Percentiles rank a stretch among this genome's conserved stretches.
Conservation (phyloP, 2,113 vertebrate species). For the Neogobius melanostomus region DNA sequence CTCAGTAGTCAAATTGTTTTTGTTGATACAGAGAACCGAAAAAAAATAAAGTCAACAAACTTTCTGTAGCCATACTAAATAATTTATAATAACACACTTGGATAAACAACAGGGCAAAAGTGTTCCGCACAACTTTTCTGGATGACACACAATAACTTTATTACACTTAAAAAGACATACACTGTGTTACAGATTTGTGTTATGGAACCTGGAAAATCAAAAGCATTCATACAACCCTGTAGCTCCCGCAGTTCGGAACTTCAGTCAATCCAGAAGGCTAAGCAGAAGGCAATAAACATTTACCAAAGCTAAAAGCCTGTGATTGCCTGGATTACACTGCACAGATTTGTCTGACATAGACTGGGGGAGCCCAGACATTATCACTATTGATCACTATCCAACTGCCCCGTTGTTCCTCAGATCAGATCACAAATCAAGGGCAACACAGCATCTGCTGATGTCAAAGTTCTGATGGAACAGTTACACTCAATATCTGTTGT, state of each 20-base stretch:
- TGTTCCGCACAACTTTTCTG: too few species aligned
- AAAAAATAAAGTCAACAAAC: conserved; percentile 37
- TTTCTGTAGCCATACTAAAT: neutral
- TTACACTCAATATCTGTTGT: conserved; percentile 58
- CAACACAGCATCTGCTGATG: conserved; percentile 39
- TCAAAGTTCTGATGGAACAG: conserved; percentile 49
- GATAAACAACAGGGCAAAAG: conserved; percentile 24
- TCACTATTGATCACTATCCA: conserved; percentile 26
- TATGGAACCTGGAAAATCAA: neutral
- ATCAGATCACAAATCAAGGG: conserved; percentile 56
- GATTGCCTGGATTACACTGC: conserved; percentile 41
- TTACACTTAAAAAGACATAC: neutral
- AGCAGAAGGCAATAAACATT: conserved; percentile 24
- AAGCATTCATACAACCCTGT: neutral
- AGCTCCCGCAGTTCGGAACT: neutral
- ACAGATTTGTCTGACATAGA: conserved; percentile 22
- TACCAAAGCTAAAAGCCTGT: conserved; percentile 24
- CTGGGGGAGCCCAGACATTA: conserved; percentile 51
- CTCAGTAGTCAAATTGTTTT: conserved; percentile 28
- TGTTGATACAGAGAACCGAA: conserved; percentile 35
- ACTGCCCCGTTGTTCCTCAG: conserved; percentile 31
- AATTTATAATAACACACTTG: conserved; percentile 17
- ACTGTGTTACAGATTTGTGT: neutral
- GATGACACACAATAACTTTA: too few species aligned
- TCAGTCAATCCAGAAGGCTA: conserved; percentile 29